A percentile compares a stretch with the other conserved stretches of the same genome.
These are phyloP conservation scores for Tinamus major DNA, from an alignment of 2,797 vertebrate genomes.

Conservation along the genomic window DNA sequence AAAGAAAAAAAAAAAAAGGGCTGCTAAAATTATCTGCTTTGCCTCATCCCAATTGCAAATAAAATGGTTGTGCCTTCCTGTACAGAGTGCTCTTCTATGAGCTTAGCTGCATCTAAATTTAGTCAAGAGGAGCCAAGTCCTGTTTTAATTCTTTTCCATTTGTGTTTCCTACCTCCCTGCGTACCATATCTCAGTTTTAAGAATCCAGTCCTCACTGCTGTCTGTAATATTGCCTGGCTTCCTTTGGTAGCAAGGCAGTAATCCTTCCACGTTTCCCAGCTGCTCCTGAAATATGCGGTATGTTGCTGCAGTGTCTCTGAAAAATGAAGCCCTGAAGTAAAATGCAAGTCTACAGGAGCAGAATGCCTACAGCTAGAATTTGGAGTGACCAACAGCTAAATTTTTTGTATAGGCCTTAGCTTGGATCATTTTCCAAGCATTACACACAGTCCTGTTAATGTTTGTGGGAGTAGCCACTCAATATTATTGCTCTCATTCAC, in stretches of 20 bases:
- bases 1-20: background rate
- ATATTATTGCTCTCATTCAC: background rate
- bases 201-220: conserved; percentile 28
- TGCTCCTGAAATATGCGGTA: background rate
- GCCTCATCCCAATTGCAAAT: conserved; percentile 10
- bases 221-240: background rate
- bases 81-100: conserved; percentile 18
- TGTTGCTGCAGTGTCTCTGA: background rate
- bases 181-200: conserved; percentile 11
- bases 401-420: background rate
- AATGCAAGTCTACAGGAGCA: background rate
- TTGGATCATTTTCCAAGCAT: background rate
- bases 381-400: background rate
- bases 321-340: background rate
- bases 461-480: background rate
- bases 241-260: background rate
- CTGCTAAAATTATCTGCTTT: background rate
- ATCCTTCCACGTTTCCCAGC: conserved; percentile 17
- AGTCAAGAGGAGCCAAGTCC: background rate
- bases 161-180: conserved; percentile 62
- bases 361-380: background rate
- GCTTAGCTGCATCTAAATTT: conserved; percentile 35
- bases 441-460: background rate
- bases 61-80: conserved; percentile 46
- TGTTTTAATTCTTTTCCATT: conserved; percentile 55